Percentiles rank a stretch among this genome's conserved stretches.
Conservation (phyloP, 2,113 vertebrate genomes). For the Coptodon rendalli region DNA sequence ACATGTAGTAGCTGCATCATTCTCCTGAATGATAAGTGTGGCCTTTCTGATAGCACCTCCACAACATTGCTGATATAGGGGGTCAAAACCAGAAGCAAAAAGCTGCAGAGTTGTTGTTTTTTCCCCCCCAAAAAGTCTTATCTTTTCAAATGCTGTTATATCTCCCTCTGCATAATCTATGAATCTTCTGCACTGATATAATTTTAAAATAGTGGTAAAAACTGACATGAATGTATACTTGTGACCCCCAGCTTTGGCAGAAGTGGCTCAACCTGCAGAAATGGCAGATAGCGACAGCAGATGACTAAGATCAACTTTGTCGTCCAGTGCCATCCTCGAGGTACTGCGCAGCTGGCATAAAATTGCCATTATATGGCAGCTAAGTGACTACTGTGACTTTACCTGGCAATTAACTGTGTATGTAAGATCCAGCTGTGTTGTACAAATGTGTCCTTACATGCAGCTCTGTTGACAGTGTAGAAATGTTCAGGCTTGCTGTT, state of each 20-base stretch:
- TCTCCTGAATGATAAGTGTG: neutral
- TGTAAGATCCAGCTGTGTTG: neutral
- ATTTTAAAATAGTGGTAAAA: neutral
- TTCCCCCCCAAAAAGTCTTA: accelerated
- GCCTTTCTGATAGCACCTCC: neutral
- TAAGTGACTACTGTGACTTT: neutral
- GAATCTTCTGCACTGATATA: neutral
- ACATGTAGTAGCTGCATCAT: neutral
- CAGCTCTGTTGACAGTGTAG: neutral
- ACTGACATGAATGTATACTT: neutral
- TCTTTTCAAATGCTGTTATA: neutral
- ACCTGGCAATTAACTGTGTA: neutral
- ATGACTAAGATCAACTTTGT: neutral
- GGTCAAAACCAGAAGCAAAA: neutral
- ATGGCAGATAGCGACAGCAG: neutral
- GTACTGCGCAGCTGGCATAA: neutral
- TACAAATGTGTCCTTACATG: neutral
- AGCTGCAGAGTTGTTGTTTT: neutral
- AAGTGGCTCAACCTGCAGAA: neutral
- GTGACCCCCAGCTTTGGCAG: neutral
- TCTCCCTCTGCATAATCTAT: neutral
- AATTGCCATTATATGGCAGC: neutral
- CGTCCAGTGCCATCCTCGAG: neutral
- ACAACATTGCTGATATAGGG: neutral
- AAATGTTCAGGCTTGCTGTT: neutral